Evolutionary conservation across 1,140 invertebrate species (phyloP).

Genomic region (Drosophila mojavensis): DNA sequence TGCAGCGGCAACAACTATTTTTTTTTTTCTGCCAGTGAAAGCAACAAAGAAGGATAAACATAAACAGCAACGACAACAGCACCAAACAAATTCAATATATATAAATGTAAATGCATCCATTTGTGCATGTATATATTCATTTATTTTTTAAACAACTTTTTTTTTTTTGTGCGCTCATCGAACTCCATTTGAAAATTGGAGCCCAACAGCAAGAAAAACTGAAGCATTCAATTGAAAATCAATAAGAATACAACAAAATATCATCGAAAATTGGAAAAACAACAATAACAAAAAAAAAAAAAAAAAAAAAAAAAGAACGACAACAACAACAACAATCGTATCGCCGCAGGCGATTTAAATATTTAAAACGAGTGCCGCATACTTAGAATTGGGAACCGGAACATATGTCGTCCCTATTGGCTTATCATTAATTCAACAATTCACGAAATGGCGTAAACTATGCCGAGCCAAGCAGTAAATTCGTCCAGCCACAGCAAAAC

Average conservation of each 20-base stretch:
- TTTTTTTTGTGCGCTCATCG: conserved; percentile 23
- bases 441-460: conserved; percentile 34
- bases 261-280: conserved; percentile 21
- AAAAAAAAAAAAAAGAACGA: conserved; percentile 71
- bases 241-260: conserved; percentile 35
- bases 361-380: neutral
- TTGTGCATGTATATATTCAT: neutral
- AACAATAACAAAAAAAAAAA: conserved; percentile 63
- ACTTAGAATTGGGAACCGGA: conserved; percentile 54
- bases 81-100: no score
- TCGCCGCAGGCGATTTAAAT: neutral
- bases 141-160: conserved; percentile 11
- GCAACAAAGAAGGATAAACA: neutral
- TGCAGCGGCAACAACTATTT: conserved; percentile 9
- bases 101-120: neutral
- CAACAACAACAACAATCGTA: conserved; percentile 48
- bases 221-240: conserved; percentile 33
- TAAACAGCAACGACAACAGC: neutral
- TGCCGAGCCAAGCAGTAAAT: conserved; percentile 9
- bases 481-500: conserved; percentile 1
- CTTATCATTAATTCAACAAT: conserved; percentile 67
- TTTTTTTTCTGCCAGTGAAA: conserved; percentile 1
- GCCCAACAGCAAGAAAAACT: neutral
- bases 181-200: neutral
- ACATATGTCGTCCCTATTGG: conserved; percentile 50